These are phyloP conservation scores for Pseudomyrmex pallidus DNA, from an alignment of 1,140 invertebrate species.

Conservation along the genomic window DNA sequence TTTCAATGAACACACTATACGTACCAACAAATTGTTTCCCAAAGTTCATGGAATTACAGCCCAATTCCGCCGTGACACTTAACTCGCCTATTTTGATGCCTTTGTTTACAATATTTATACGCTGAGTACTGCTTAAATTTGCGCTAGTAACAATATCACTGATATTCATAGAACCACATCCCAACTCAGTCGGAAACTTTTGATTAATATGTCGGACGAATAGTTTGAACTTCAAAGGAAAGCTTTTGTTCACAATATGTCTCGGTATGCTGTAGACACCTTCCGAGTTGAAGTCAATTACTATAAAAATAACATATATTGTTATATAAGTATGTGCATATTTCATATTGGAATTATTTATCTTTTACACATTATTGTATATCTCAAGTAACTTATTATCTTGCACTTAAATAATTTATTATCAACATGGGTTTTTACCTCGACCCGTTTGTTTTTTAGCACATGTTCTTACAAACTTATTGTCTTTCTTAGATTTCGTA, in stretches of 20 bases:
- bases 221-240: slow-evolving; percentile 78
- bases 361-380: neutral
- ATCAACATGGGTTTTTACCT: slow-evolving; percentile 63
- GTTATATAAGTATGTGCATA: neutral
- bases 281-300: slow-evolving; percentile 79
- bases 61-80: slow-evolving; percentile 84
- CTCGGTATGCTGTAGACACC: slow-evolving; percentile 76
- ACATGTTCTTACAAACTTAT: slow-evolving; percentile 75
- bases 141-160: slow-evolving; percentile 69
- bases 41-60: slow-evolving; percentile 84
- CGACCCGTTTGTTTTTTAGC: slow-evolving; percentile 77
- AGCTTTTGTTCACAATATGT: slow-evolving; percentile 63
- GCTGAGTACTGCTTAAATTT: slow-evolving; percentile 74
- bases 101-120: slow-evolving; percentile 78
- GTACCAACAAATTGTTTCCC: slow-evolving; percentile 85
- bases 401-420: neutral
- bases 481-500: slow-evolving; percentile 72
- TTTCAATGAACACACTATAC: slow-evolving; percentile 45
- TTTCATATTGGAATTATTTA: neutral
- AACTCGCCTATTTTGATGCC: slow-evolving; percentile 82
- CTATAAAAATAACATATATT: slow-evolving; percentile 66
- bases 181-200: slow-evolving; percentile 77
- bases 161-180: slow-evolving; percentile 75
- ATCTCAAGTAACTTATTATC: slow-evolving; percentile 2
- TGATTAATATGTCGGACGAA: slow-evolving; percentile 79